Base-by-base conservation (phyloP, 2,888 invertebrate genomes). In the Tenodera sinensis region DNA sequence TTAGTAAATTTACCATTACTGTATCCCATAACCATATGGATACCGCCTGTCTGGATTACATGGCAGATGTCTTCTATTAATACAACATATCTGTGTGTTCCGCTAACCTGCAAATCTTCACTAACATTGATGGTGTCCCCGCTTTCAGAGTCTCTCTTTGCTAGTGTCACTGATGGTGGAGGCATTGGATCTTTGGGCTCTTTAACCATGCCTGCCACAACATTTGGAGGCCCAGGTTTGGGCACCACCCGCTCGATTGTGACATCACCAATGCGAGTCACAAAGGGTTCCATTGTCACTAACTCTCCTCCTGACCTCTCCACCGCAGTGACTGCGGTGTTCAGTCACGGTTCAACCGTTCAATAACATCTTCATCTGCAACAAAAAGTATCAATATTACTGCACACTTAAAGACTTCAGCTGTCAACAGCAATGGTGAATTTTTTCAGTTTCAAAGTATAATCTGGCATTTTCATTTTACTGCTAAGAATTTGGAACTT, bases 261-360 rank as follows among this genome's bases (percentile, higher is more conserved):
- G 92, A 95, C 95, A 94, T 95, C 95, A 91, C 95, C 95, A 90
- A 95, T 94, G 91, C 94, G 93, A 91, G 94, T 94, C 90, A 95
- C 92, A 92, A 94, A 94, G 90, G 94, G 94, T 92, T 95, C 94
- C 94, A 95, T 94, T 8, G 27, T n/a, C 3, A 28, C 30, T 27
- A 84, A 71, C 83, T 54, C 87, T 82, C 34, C 82, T 82, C 87
- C 87, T 81, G 82, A 87, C 54, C 54, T 71, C 54, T 20, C 20
- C 54, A 71, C 54, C 54, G 54, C 54, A 71, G 14, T 87, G 83
- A 83, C 87, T 87, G 87, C 87, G 87, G 87, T 87, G 87, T 54
- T 83, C 87, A 87, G 87, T 87, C 87, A 87, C 87, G 42, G 87
- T 27, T 87, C 87, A 87, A 87, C 87, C 87, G 27, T 34, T 81